Evolutionary conservation across 2,888 invertebrate genomes (phyloP), one percentile per base, ranked within the genome.

Genomic region (Hydraecia micacea): DNA sequence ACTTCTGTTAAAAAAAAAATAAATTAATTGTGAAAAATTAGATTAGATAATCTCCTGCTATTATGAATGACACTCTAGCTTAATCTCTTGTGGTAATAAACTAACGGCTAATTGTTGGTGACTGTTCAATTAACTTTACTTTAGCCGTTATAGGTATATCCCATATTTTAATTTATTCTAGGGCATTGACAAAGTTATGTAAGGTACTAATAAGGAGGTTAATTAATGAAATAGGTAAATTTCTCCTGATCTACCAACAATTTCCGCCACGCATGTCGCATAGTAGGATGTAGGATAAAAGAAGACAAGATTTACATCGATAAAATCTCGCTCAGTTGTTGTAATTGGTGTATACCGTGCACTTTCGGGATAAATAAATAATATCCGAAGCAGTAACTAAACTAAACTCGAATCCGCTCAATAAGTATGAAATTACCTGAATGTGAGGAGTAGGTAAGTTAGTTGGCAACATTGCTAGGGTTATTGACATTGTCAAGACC

Each of bases 41-140:
- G n/a, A n/a, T n/a, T 72, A 79, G 66, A 58, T 73, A 73, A 80
- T 80, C 81, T 49, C 7, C n/a, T 32, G 7, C 6, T 49, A 39
- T 52, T 49, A 52, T 15, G 5, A 63, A 18, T 32, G 18, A 62
- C 1, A 36, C 18, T 32, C 11, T 11, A 32, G 4, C 32, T 42
- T 3, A 69, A 36, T 18, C 13, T 8, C 69, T 66, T 65, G 18
- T 15, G 15, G 21, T 36, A 15, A 3, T 32, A n/a, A 72, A 9
- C 32, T 46, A 66, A 25, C 25, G 21, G 25, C 7, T 49, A n/a
- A 36, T n/a, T 18, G 21, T 4, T n/a, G 7, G 4, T 36, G 21
- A n/a, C 42, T 63, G 18, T 72, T 46, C 15, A 8, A 60, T 60
- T 28, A n/a, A 39, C 36, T 18, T 70, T n/a, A 21, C 13, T 36